Evolutionary conservation across 2,888 invertebrate species (phyloP), one percentile per base, ranked within the genome.

Genomic region (Danaus chrysippus): DNA sequence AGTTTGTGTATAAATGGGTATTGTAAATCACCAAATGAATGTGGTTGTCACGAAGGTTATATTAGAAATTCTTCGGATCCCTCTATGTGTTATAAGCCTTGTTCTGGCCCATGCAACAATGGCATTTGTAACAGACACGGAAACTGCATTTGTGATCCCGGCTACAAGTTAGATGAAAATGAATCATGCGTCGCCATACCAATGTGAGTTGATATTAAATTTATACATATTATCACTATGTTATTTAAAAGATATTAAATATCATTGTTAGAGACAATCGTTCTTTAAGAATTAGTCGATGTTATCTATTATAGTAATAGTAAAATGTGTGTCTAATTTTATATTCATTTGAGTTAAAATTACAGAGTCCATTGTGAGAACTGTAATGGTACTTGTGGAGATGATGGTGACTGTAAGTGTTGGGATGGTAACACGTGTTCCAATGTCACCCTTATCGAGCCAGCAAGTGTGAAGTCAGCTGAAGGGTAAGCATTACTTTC

Each of bases 1-100:
- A 73, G 75, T 0, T 66, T 70, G 0, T 89, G 88, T 66, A 72
- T 64, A 10, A 72, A 77, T 66, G 88, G 86, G 0, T 73, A 77
- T 34, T 79, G 79, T 65, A 72, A 76, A 1, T 77, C 78, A 0
- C 76, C 78, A 13, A 79, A 87, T 59, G 65, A 67, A 3, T 91
- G 91, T 66, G 70, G 70, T 10, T 87, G 87, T 62, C 23, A 71
- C 6, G 53, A 65, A 0, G 84, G 82, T 3, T 86, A 77, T 58
- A 54, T 63, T 12, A 69, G 63, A 49, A 71, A 76, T n/a, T 62
- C 58, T 0, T 67, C 66, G 1, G 42, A 70, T 1, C 65, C 71
- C 0, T 70, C 67, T 1, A 56, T 69, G 3, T 85, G 86, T 64
- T 67, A 67, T 43, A 81, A 78, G 23, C 72, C 74, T 12, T 86